Conservation (phyloP, 2,113 vertebrate genomes). For the Chaetorhynchus papuensis region DNA sequence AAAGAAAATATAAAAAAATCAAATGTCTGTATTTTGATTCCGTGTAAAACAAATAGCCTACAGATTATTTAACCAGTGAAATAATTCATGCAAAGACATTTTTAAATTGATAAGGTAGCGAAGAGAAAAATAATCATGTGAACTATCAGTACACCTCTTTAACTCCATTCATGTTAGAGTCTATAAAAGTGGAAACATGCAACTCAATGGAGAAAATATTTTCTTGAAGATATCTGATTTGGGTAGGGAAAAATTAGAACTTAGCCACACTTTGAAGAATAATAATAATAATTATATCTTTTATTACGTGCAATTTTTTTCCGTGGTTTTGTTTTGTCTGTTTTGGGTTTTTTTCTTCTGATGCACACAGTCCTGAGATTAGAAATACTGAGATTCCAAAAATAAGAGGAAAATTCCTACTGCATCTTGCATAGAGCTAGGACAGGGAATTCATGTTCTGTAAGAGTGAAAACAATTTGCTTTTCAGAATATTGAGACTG, state of each 20-base stretch:
- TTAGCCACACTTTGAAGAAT: neutral
- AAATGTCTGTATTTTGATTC: neutral
- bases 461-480: neutral
- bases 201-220: neutral
- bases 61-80: neutral
- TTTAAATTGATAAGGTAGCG: neutral
- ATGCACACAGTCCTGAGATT: neutral
- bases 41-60: neutral
- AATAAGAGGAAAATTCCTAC: neutral
- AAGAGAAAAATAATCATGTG: neutral
- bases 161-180: neutral
- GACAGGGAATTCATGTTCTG: neutral
- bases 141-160: neutral
- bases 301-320: neutral
- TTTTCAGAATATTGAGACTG: neutral
- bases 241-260: neutral
- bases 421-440: neutral
- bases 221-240: neutral
- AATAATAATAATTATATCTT: neutral
- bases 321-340: accelerated
- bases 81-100: slow-evolving; percentile 5
- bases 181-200: neutral
- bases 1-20: neutral
- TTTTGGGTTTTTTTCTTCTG: neutral
- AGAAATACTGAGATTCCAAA: neutral